Evolutionary conservation across 1,140 invertebrate species (phyloP).

Genomic region (Aphis gossypii): DNA sequence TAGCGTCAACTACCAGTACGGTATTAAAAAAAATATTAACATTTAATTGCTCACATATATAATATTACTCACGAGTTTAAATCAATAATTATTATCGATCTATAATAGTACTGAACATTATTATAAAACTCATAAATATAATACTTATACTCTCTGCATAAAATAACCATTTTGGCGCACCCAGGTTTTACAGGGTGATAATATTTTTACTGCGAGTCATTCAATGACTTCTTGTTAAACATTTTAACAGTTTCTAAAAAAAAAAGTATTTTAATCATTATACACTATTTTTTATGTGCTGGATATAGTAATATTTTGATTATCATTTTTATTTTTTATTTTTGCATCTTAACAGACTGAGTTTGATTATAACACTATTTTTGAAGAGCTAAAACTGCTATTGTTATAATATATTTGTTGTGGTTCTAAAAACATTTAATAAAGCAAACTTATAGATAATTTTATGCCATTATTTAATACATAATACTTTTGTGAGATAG

Average conservation of each 20-base stretch:
- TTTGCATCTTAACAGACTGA: neutral
- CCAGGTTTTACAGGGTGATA: neutral
- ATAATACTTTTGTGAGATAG: neutral
- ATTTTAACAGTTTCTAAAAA: neutral
- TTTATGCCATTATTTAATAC: neutral
- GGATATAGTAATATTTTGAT: too few species aligned
- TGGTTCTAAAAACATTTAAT: neutral
- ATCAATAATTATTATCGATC: neutral
- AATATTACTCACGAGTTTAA: neutral
- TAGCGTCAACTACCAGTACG: too few species aligned
- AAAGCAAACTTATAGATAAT: neutral
- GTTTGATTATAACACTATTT: too few species aligned
- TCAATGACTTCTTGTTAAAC: neutral
- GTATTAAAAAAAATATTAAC: neutral
- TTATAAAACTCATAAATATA: neutral
- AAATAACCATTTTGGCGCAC: neutral
- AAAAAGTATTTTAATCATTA: neutral
- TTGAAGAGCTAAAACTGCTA: too few species aligned
- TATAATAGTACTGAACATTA: neutral
- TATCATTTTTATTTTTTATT: neutral
- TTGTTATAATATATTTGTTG: too few species aligned
- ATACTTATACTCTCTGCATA: neutral
- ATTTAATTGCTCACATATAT: neutral
- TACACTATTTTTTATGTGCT: neutral
- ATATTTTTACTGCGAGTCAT: neutral